Conservation (phyloP, 2,888 invertebrate genomes). For the Rugalucina vietnamica region DNA sequence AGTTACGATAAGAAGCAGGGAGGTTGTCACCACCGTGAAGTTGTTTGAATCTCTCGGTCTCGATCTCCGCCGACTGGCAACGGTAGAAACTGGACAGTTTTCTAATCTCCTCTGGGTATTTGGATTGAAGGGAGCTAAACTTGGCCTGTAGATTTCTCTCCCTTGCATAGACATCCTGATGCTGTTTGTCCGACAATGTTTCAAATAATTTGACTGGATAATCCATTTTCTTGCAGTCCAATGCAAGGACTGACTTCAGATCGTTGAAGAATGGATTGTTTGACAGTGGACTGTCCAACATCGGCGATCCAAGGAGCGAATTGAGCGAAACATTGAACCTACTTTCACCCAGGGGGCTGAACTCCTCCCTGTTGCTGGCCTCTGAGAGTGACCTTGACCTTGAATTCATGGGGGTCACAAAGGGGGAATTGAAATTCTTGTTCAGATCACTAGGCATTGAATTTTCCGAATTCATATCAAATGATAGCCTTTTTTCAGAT, state of each 20-base stretch:
- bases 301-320: conserved; percentile 46
- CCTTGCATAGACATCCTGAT: conserved; percentile 52
- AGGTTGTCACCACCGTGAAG: conserved; percentile 54
- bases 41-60: conserved; percentile 62
- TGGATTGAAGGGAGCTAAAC: conserved; percentile 47
- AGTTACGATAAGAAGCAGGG: conserved; percentile 51
- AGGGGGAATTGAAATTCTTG: background rate
- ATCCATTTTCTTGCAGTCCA: conserved; percentile 49
- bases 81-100: conserved; percentile 61
- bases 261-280: conserved; percentile 58
- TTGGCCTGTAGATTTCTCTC: conserved; percentile 58
- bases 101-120: conserved; percentile 59
- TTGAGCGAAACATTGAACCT: conserved; percentile 48
- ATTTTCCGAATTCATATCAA: background rate
- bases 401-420: conserved; percentile 21
- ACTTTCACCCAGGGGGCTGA: conserved; percentile 42
- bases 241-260: conserved; percentile 50
- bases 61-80: conserved; percentile 64
- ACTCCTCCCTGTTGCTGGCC: conserved; percentile 32
- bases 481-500: background rate
- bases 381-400: conserved; percentile 56
- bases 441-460: conserved; percentile 9
- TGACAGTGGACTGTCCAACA: conserved; percentile 34
- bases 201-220: conserved; percentile 61
- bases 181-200: conserved; percentile 35